phyloP scores from a whole-genome alignment of 1,140 invertebrate genomes.

The Helicoverpa zea region DNA sequence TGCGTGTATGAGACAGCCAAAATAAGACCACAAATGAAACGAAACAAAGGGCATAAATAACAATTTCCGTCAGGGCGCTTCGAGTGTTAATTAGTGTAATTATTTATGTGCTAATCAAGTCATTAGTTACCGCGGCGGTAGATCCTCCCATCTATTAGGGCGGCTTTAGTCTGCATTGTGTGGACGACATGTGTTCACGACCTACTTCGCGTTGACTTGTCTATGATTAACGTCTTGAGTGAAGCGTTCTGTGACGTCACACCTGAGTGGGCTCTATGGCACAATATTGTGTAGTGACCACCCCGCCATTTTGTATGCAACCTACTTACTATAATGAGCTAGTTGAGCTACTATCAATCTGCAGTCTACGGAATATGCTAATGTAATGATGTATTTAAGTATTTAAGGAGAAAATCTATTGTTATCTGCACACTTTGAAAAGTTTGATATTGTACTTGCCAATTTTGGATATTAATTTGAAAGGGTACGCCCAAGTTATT shows the following conservation, averaged over 20 bases:
- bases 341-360: no score
- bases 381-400: no score
- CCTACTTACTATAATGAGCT: no score
- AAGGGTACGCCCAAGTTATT: not conserved
- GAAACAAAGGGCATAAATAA: slow-evolving; percentile 19
- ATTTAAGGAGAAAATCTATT: no score
- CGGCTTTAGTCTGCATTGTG: slow-evolving; percentile 33
- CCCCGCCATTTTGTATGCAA: no score
- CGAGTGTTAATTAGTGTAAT: slow-evolving; percentile 28
- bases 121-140: slow-evolving; percentile 33
- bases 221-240: slow-evolving; percentile 16
- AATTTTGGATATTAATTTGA: no score
- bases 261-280: not conserved
- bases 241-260: not conserved
- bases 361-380: no score
- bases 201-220: slow-evolving; percentile 14
- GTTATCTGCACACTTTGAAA: no score
- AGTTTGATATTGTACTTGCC: no score
- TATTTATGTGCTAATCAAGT: slow-evolving; percentile 34
- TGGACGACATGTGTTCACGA: slow-evolving; percentile 10
- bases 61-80: slow-evolving; percentile 28
- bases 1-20: not conserved
- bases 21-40: slow-evolving; percentile 1
- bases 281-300: no score
- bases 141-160: slow-evolving; percentile 26